Base-by-base conservation (phyloP, 2,113 vertebrate species). In the Sitta europaea region DNA sequence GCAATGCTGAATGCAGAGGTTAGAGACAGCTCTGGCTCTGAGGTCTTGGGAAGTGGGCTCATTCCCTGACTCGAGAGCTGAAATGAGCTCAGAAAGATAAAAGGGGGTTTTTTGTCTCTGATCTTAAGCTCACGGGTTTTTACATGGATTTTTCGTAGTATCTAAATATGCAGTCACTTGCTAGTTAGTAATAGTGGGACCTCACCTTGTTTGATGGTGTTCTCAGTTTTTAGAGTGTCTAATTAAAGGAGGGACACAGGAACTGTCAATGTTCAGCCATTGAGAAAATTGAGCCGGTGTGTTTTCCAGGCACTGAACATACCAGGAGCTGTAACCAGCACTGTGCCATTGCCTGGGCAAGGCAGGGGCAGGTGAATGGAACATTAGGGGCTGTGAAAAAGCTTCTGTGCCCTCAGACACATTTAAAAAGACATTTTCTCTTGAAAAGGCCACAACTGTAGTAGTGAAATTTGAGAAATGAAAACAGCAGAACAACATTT, bases 221-320 rank as follows among this genome's bases (percentile, higher is more conserved):
- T 94, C 81, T 91, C 96, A 92, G 86, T 82, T 97, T 91, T 88
- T 63, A 36, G 91, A 84, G 88, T 74, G 72, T 51, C 95, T 97
- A 91, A 96, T 96, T 97, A 96, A 94, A 96, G 72, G 43, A 92
- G 18, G 73, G 54, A 81, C n/a, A 10, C n/a, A 84, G 48, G 40
- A 95, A 16, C 58, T 62, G 75, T 47, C 58, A 10, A 63, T 57
- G 47, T 82, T 94, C 76, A 78, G 74, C 38, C 73, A 63, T 6
- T 84, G 88, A 86, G 65, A 88, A 95, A 94, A 94, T 78, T 77
- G 86, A 94, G 70, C 61, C 84, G 50, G 48, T 28, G 14, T 12
- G 12, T 90, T 96, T 95, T 96, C 68, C 82, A 78, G 89, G 40
- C 8, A 8, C 82, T 18, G 2, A 29, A 83, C 53, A 6, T 8